A percentile compares a stretch with the other conserved stretches of the same genome.
These are phyloP conservation scores for Limnothrissa miodon DNA, from an alignment of 2,113 vertebrate species.

Conservation along the genomic window DNA sequence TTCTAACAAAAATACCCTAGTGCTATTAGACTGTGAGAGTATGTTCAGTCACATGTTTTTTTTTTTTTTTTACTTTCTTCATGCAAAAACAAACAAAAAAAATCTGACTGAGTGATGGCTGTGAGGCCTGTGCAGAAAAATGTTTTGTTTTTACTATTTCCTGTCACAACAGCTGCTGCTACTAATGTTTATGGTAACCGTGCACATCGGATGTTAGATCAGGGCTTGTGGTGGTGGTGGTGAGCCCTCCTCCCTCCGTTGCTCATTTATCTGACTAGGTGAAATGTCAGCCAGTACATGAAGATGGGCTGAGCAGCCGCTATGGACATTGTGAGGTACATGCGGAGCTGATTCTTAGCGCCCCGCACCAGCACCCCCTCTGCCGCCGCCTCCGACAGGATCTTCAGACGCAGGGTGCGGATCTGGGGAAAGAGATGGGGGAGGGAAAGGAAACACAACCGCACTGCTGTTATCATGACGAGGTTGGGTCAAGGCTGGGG, in stretches of 20 bases:
- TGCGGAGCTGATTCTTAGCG: slow-evolving; percentile 85
- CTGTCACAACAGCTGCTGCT: neutral
- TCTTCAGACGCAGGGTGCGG: slow-evolving; percentile 81
- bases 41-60: slow-evolving; percentile 28
- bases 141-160: neutral
- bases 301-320: slow-evolving; percentile 84
- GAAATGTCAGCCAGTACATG: slow-evolving; percentile 95
- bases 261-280: slow-evolving; percentile 78
- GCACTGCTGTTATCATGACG: neutral
- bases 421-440: neutral
- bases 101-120: neutral
- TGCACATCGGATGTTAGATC: neutral
- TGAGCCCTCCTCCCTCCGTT: neutral
- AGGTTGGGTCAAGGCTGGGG: neutral
- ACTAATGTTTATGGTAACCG: neutral
- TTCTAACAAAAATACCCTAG: slow-evolving; percentile 40
- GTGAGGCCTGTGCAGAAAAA: neutral
- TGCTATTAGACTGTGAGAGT: slow-evolving; percentile 43
- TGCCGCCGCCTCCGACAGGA: slow-evolving; percentile 81
- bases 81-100: neutral
- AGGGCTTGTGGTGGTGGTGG: neutral
- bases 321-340: slow-evolving; percentile 91
- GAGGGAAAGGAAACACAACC: neutral
- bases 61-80: slow-evolving; percentile 19
- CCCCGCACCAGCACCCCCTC: slow-evolving; percentile 80